phyloP scores from a whole-genome alignment of 2,797 vertebrate genomes.

The Dipus sagitta region DNA sequence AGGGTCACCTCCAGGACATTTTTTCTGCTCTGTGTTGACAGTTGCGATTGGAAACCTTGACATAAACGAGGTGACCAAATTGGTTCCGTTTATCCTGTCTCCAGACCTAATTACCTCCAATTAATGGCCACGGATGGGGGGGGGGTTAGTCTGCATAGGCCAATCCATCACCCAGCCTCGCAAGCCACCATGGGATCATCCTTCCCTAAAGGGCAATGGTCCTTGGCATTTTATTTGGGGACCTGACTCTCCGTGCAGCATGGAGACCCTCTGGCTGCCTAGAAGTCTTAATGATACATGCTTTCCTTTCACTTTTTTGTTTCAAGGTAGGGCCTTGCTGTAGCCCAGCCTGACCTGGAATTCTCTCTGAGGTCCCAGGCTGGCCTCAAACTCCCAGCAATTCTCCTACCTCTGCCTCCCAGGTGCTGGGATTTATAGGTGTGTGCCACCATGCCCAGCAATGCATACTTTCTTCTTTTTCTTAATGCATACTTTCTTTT shows the following conservation, averaged over 20 bases:
- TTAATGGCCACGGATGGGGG: neutral
- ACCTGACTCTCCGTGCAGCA: neutral
- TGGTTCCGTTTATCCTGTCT: neutral
- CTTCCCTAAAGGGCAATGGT: neutral
- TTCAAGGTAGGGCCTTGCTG: too few relatives aligned
- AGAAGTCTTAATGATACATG: too few relatives aligned
- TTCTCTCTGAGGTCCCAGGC: too few relatives aligned
- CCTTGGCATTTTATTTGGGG: neutral
- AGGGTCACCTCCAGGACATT: neutral
- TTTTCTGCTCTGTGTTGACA: neutral
- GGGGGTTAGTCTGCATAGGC: neutral
- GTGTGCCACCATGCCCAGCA: too few relatives aligned
- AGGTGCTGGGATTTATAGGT: too few relatives aligned
- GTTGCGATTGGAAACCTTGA: neutral
- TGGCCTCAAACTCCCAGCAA: too few relatives aligned
- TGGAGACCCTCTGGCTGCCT: rapidly evolving
- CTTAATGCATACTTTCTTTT: too few relatives aligned
- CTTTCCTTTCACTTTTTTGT: too few relatives aligned
- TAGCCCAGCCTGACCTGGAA: too few relatives aligned
- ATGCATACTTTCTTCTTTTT: too few relatives aligned
- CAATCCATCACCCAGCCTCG: neutral
- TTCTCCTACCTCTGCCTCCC: too few relatives aligned
- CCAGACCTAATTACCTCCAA: neutral
- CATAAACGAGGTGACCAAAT: neutral
- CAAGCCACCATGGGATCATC: neutral